Conservation (phyloP, 2,797 vertebrate genomes). For the Tauraco hartlaubi region DNA sequence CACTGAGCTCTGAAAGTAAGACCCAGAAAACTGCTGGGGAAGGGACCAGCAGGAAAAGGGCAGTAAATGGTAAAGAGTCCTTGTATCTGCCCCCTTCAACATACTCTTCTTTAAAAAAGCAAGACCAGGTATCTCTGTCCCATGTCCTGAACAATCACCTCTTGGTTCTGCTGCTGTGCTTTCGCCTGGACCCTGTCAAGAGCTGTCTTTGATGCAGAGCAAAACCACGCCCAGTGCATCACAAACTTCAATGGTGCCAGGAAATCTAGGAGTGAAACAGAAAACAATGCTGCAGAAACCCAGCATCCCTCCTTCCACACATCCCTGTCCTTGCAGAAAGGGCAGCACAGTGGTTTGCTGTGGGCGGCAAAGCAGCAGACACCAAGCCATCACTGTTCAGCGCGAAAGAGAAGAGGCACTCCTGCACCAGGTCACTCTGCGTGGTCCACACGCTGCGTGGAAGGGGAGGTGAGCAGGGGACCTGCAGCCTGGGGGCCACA, state of each 20-base stretch:
- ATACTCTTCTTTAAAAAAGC: background rate
- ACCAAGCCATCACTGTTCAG: background rate
- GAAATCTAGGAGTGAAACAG: background rate
- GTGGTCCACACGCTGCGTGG: rapidly evolving
- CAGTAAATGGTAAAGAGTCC: background rate
- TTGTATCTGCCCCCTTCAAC: background rate
- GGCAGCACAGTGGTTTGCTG: background rate
- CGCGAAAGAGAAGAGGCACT: rapidly evolving
- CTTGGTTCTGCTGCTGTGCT: background rate
- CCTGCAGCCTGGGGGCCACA: background rate
- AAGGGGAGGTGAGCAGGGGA: background rate
- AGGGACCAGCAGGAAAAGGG: background rate
- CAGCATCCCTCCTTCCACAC: background rate
- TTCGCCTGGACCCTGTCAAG: background rate
- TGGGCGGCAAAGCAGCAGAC: background rate
- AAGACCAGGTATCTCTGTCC: background rate
- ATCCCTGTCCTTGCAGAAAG: background rate
- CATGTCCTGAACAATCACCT: background rate
- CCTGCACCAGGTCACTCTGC: background rate
- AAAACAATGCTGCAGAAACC: background rate
- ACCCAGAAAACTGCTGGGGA: background rate
- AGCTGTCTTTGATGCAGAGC: background rate
- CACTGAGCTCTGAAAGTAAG: background rate
- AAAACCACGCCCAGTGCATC: background rate
- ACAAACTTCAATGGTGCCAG: background rate